These are phyloP conservation scores for Ostrea denselamellosa DNA, from an alignment of 1,140 invertebrate species.

Conservation along the genomic window DNA sequence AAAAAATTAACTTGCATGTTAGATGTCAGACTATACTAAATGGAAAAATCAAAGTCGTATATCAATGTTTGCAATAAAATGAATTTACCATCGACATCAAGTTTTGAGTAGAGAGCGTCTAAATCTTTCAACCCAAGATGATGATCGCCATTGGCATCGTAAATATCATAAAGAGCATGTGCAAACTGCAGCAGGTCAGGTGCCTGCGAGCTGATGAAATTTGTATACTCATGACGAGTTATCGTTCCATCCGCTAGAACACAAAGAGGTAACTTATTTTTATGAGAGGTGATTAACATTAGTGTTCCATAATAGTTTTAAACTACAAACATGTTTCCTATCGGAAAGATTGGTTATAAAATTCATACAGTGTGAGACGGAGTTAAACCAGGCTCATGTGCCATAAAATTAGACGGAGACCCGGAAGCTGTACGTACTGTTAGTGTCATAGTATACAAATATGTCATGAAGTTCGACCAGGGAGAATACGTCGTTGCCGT, in stretches of 20 bases:
- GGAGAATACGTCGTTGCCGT: neutral
- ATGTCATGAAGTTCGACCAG: slow-evolving; percentile 43
- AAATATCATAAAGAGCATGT: slow-evolving; percentile 51
- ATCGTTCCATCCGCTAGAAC: slow-evolving; percentile 50
- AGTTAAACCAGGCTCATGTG: too few relatives aligned
- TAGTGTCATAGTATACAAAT: slow-evolving; percentile 36
- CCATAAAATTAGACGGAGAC: too few relatives aligned
- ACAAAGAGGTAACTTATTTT: too few relatives aligned
- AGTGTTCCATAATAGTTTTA: neutral
- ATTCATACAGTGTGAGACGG: neutral
- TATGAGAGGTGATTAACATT: neutral
- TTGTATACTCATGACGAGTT: slow-evolving; percentile 52
- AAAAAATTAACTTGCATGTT: too few relatives aligned
- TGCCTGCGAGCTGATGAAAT: slow-evolving; percentile 18
- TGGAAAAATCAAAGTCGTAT: too few relatives aligned
- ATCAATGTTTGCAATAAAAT: neutral
- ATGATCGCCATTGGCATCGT: slow-evolving; percentile 55
- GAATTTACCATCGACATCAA: slow-evolving; percentile 48
- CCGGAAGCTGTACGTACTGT: slow-evolving; percentile 16
- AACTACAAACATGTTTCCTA: neutral
- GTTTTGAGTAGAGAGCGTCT: slow-evolving; percentile 39
- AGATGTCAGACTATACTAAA: neutral
- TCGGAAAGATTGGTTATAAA: neutral
- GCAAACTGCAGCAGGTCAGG: slow-evolving; percentile 44
- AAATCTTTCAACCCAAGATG: slow-evolving; percentile 42